These are phyloP conservation scores for Arothron firmamentum DNA, from an alignment of 2,113 vertebrate species.

Conservation along the genomic window DNA sequence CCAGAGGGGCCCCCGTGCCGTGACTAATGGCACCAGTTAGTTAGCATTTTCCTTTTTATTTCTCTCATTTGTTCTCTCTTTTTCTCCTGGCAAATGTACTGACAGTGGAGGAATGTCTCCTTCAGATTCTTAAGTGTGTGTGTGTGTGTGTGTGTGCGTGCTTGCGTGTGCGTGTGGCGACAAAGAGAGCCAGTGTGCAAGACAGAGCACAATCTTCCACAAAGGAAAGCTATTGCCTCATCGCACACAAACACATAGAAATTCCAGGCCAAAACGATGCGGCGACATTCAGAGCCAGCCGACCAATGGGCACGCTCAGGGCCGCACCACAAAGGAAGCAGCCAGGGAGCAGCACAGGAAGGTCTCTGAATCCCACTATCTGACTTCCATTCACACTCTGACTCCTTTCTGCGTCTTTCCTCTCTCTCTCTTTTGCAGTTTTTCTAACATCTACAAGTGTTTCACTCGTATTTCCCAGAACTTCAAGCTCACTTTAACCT, in stretches of 20 bases:
- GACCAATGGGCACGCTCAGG: slow-evolving; percentile 44
- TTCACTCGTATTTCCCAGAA: slow-evolving; percentile 30
- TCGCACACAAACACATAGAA: slow-evolving; percentile 44
- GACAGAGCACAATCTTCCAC: slow-evolving; percentile 61
- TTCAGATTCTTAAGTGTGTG: slow-evolving; percentile 44
- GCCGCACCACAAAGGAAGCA: slow-evolving; percentile 49
- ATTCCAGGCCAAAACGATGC: slow-evolving; percentile 58
- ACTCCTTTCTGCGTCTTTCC: slow-evolving; percentile 48
- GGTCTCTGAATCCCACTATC: neutral
- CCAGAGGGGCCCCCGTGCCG: slow-evolving; percentile 47
- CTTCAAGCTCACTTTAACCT: no score
- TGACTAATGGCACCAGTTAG: slow-evolving; percentile 58
- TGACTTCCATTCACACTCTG: neutral
- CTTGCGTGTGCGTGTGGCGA: slow-evolving; percentile 34
- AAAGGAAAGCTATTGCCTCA: slow-evolving; percentile 67
- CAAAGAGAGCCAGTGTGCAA: slow-evolving; percentile 70
- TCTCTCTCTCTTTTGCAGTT: slow-evolving; percentile 1
- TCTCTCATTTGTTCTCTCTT: slow-evolving; percentile 12
- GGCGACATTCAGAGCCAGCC: slow-evolving; percentile 54
- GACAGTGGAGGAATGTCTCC: slow-evolving; percentile 53
- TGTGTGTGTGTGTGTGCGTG: slow-evolving; percentile 22
- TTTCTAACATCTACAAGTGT: neutral
- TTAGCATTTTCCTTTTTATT: slow-evolving; percentile 22
- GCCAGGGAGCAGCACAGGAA: slow-evolving; percentile 57
- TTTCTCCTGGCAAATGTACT: slow-evolving; percentile 47